Evolutionary conservation across 2,113 vertebrate genomes (phyloP).

Genomic region (Hystrix cristata): DNA sequence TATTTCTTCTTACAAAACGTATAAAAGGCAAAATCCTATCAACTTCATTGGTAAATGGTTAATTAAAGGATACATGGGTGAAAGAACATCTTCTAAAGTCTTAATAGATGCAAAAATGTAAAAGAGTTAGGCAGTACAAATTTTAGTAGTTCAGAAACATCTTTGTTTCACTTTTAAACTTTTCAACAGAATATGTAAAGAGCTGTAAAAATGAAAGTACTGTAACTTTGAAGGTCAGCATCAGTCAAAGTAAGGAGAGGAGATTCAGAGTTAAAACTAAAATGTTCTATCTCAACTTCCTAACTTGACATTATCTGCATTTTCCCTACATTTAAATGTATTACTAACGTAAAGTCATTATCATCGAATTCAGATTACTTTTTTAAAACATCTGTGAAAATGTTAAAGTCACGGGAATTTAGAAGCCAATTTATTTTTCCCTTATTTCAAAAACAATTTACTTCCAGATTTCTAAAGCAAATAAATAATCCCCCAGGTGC

Average conservation of each 20-base stretch:
- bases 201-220: slow-evolving; percentile 81
- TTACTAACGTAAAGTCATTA: slow-evolving; percentile 41
- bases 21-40: slow-evolving; percentile 37
- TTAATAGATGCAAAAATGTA: slow-evolving; percentile 42
- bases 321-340: slow-evolving; percentile 24
- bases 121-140: slow-evolving; percentile 15
- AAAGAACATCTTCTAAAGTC: slow-evolving; percentile 55
- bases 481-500: slow-evolving; percentile 75
- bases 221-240: slow-evolving; percentile 51
- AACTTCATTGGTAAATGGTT: slow-evolving; percentile 20
- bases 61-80: slow-evolving; percentile 33
- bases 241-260: slow-evolving; percentile 55
- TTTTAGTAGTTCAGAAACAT: slow-evolving; percentile 52
- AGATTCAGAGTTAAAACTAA: slow-evolving; percentile 65
- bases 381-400: neutral
- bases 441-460: slow-evolving; percentile 77
- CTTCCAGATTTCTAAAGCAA: slow-evolving; percentile 75
- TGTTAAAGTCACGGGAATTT: neutral
- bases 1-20: slow-evolving; percentile 53
- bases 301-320: neutral
- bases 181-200: slow-evolving; percentile 71
- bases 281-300: slow-evolving; percentile 6
- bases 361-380: slow-evolving; percentile 15
- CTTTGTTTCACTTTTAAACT: slow-evolving; percentile 80
- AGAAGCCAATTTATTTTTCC: slow-evolving; percentile 60